Conservation (phyloP, 2,888 invertebrate species). For the Ichneumon xanthorius region DNA sequence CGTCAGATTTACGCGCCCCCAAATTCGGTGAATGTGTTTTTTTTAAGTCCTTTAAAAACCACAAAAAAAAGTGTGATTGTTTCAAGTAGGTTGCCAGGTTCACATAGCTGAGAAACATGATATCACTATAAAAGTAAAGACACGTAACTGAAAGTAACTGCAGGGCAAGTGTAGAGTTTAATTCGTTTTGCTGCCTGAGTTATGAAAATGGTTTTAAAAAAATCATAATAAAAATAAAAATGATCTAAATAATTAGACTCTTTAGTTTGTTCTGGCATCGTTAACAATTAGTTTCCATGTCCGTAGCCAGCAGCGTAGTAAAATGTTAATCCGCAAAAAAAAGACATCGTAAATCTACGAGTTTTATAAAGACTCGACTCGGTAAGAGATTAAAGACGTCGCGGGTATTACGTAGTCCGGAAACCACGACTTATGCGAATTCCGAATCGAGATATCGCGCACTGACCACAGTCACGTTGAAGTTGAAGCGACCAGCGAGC, state of each 20-base stretch:
- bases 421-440: constrained; percentile 3
- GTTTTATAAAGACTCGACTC: neutral
- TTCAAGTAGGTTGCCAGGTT: no score
- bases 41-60: no score
- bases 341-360: neutral
- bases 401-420: constrained; percentile 1
- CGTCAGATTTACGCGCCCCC: no score
- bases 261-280: neutral
- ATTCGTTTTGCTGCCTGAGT: no score
- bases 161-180: no score
- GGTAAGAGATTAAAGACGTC: neutral
- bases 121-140: no score
- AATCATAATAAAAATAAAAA: neutral
- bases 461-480: constrained; percentile 13
- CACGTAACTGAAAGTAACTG: no score
- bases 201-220: no score
- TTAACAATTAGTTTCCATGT: neutral
- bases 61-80: no score
- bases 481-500: neutral
- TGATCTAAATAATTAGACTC: neutral
- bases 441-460: constrained; percentile 4
- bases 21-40: no score
- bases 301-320: neutral
- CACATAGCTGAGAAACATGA: no score
- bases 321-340: neutral